A percentile compares a stretch with the other conserved stretches of the same genome.
Evolutionary conservation across 2,113 vertebrate species (phyloP).

Genomic region (Ancistrus triradiatus): DNA sequence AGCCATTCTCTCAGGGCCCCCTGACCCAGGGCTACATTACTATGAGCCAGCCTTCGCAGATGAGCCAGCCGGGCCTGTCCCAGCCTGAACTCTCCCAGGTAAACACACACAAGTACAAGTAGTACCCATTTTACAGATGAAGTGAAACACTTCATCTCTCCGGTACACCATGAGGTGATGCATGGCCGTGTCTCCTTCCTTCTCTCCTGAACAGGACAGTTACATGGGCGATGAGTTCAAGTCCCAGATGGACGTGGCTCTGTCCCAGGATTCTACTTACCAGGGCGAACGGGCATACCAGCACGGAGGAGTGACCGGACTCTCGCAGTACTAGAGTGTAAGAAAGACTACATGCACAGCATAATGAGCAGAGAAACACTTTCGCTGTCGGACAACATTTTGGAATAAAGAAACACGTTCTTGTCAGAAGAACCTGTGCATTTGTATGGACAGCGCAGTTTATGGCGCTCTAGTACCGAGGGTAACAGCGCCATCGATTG

Average conservation of each 20-base stretch:
- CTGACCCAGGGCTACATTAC: conserved; percentile 96
- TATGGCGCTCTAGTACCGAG: too few relatives aligned
- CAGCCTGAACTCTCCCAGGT: conserved; percentile 97
- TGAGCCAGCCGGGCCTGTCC: conserved; percentile 97
- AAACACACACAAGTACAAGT: too few relatives aligned
- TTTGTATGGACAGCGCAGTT: too few relatives aligned
- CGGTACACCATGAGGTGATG: too few relatives aligned
- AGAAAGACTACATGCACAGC: too few relatives aligned
- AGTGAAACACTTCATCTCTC: too few relatives aligned
- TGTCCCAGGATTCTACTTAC: conserved; percentile 98
- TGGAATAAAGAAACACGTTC: too few relatives aligned
- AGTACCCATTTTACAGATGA: too few relatives aligned
- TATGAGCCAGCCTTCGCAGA: conserved; percentile 98
- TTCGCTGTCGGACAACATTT: too few relatives aligned
- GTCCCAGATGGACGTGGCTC: conserved; percentile 96
- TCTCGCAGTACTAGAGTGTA: conserved; percentile 99
- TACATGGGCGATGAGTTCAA: conserved; percentile 99
- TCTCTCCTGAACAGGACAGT: conserved; percentile 80
- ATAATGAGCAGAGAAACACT: too few relatives aligned
- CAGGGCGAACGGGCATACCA: conserved; percentile 99
- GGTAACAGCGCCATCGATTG: too few relatives aligned
- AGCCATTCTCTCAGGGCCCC: conserved; percentile 96
- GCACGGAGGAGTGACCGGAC: conserved; percentile 94
- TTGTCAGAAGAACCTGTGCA: too few relatives aligned
- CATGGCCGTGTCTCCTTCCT: conserved; percentile 37